Evolutionary conservation across 2,797 vertebrate genomes (phyloP), one percentile per base, ranked within the genome.

Genomic region (Phaenicophaeus curvirostris): DNA sequence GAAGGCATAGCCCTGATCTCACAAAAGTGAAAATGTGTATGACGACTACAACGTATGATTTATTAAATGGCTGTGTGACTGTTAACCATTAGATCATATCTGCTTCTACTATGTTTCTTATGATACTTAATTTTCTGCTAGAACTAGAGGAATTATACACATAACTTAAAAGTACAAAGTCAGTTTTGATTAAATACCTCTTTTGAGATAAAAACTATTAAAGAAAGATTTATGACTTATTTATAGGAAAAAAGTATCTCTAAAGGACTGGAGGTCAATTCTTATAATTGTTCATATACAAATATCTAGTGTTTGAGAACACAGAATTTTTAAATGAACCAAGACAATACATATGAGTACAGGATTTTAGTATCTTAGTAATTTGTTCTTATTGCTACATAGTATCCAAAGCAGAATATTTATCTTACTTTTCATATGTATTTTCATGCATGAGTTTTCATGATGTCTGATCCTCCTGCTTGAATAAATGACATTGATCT

Each of bases 21-120:
- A 25, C 53, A 41, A 78, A 85, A 96, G 82, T 87, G 83, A 85
- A 95, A 96, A 94, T 4, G 2, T 85, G 62, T 89, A 48, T 97
- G 94, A 96, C 85, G 96, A 54, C 17, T 75, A 24, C 28, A 86
- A 54, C 69, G 35, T 82, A 87, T 65, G 53, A 95, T 91, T 95
- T 81, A 93, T 73, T 83, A 85, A 96, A 83, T 37, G 13, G 13
- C 57, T 59, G 33, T 62, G 44, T 59, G 44, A 72, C 57, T 90
- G 25, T 89, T 77, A 95, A 87, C 90, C 23, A 39, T 76, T 61
- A 71, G 37, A 3, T 39, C 39, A 24, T 76, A 58, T 50, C 51
- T 85, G 8, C 53, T 93, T 91, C 54, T 41, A 15, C 24, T 37
- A 7, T 31, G 15, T 11, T 89, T 83, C 67, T 90, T 48, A 61